Evolutionary conservation across 2,888 invertebrate genomes (phyloP), one percentile per base, ranked within the genome.

Genomic region (Physocephala rufipes): DNA sequence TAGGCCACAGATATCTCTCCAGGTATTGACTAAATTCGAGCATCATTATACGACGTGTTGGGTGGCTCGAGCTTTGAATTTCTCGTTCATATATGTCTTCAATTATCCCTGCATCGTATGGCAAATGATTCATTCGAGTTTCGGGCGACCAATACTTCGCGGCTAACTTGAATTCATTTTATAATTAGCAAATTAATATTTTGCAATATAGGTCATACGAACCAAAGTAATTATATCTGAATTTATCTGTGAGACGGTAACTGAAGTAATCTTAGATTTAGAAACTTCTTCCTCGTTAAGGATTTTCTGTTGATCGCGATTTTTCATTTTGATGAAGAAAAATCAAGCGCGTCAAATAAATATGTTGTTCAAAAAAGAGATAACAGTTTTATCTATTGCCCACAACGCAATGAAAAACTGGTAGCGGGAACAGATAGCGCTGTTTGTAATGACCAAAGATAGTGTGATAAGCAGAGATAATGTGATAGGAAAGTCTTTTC

Each of bases 1-100:
- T 95, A 0, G 97, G 97, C 99, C 99, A 99, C 67, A 99, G 85
- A 85, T 95, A 99, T 82, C 95, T 95, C 86, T 99, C 99, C 78
- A 99, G 86, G 85, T 98, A 99, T 82, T 98, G 99, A 74, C 97
- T 97, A 85, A 97, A 97, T 86, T 99, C 98, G 71, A 99, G 87
- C 90, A 97, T 93, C 93, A 97, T 96, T 74, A 96, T 94, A 69
- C 97, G 90, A n/a, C 95, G 89, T 3, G 93, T 92, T 15, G 94
- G 91, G 85, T 93, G 93, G 81, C 91, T 93, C 79, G 94, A 92
- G 69, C 92, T 92, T 71, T 91, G 89, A 79, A 98, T 94, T 87
- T 98, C 97, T 82, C 92, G 91, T 69, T 89, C 87, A 82, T 97
- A 98, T 78, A 98, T 93, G 78, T 95, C 92, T 81, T 96, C 95